phyloP scores from a whole-genome alignment of 2,888 invertebrate species.

The Steinernema hermaphroditum region DNA sequence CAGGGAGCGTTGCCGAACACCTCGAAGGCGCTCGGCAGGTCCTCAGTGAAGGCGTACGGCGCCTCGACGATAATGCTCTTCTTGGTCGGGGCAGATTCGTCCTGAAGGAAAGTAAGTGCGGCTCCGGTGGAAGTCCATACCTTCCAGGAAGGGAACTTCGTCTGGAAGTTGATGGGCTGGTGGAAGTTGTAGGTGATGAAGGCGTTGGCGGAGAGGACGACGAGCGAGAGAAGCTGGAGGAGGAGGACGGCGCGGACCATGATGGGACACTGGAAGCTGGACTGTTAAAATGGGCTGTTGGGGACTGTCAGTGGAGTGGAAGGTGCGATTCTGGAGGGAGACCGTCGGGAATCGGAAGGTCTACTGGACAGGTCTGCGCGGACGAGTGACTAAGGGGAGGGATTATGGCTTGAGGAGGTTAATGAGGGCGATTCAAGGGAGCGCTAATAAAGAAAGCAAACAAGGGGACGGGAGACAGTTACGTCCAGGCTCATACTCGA shows the following conservation, averaged over 20 bases:
- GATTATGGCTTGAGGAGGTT: neutral
- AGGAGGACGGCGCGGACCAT: neutral
- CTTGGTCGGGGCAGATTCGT: neutral
- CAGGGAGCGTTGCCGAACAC: conserved; percentile 23
- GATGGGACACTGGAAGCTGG: neutral
- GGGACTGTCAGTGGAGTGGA: too few species aligned
- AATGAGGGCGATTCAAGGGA: conserved; percentile 9
- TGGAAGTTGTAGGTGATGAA: conserved; percentile 30
- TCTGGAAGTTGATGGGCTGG: conserved; percentile 2
- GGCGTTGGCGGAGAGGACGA: neutral
- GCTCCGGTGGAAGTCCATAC: neutral
- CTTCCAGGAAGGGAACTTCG: neutral
- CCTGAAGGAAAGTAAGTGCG: neutral
- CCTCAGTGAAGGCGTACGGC: conserved; percentile 16
- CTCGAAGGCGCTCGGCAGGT: conserved; percentile 24
- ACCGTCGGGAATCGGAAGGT: neutral
- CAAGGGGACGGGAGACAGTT: too few species aligned
- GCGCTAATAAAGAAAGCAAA: neutral
- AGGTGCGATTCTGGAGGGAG: neutral
- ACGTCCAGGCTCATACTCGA: neutral
- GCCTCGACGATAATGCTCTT: conserved; percentile 19
- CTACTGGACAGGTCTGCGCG: neutral
- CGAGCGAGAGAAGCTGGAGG: neutral
- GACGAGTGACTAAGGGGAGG: neutral
- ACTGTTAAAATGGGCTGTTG: too few species aligned